Base-by-base conservation (phyloP, 2,113 vertebrate species). In the Elaphurus davidianus region DNA sequence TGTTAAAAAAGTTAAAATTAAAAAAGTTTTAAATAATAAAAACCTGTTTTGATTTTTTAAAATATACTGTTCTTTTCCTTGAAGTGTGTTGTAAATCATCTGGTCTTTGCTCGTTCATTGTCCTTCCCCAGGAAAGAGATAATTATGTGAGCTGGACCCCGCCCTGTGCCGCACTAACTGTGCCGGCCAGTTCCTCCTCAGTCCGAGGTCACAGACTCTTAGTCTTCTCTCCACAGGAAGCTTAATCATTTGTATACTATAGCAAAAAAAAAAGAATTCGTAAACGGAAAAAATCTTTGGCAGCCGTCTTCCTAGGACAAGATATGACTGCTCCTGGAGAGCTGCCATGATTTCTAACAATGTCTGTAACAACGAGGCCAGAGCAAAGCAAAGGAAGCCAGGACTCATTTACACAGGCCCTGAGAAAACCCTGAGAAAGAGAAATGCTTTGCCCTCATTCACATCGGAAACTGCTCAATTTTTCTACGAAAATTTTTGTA, bases 401-500 rank as follows among this genome's bases (percentile, higher is more conserved):
- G 79, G 55, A 86, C 84, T 87, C 40, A 60, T 91, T 93, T 93
- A 47, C 4, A 19, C 1, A 7, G 19, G 52, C 45, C 25, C 67
- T 55, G 52, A 67, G 78, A 91, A 88, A 88, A 62, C 6, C 16
- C 59, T 79, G 16, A 62, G 30, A 16, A 82, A 76, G n/a, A 64
- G 12, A 89, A 82, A 82, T 47, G 10, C 43, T 78, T 52, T 90
- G 45, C 16, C 23, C 28, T 91, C 9, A 52, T 17, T 55, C 19
- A 7, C 36, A 86, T 76, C 67, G 67, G 83, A 71, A 96, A 91
- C 52, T 86, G 21, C 79, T 88, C 79, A 71, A 13, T 27, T 95
- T 92, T 90, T 83, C 89, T 71, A 64, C 8, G 30, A 78, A 94
- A 87, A 88, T 60, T 79, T 54, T 83, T 71, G 47, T 21, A 28